Base-by-base conservation (phyloP, 2,797 vertebrate genomes). In the Otus scops region DNA sequence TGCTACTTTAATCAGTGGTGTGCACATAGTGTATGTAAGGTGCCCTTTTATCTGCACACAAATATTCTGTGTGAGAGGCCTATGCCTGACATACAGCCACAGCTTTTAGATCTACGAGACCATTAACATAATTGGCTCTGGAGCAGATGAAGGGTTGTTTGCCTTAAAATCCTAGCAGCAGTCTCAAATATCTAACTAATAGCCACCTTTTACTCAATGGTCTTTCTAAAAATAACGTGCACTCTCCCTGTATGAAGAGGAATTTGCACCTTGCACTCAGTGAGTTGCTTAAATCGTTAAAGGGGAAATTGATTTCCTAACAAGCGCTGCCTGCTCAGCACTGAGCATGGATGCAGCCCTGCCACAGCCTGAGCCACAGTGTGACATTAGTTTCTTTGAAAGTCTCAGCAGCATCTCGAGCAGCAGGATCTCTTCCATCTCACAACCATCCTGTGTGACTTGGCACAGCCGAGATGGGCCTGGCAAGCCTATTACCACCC, bases 101-200 rank as follows among this genome's bases (percentile, higher is more conserved):
- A 50, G 93, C 91, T 97, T 92, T 97, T 41, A 97, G 78, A 90
- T 95, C 96, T 95, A 78, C 2, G 59, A 81, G n/a, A 61, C 68
- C 63, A 97, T 98, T 98, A 97, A 94, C 92, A 95, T 98, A 98
- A 98, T 97, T 97, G 97, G 94, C 88, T 97, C 85, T 70, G 94
- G 84, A 97, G 94, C 75, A 91, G 86, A 95, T 85, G 85, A 92
- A 96, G 95, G 81, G 90, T 61, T 94, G 95, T 97, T 97, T 97
- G 92, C 95, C 92, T 97, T 96, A 96, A 97, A 97, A 97, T 96
- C 93, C 74, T 92, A 81, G 89, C 80, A 80, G 89, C 45, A 65
- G 68, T 88, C 76, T 95, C 82, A 97, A 96, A 94, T 89, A 87
- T 36, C 94, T 94, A 89, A 96, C 95, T 94, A 95, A 95, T 85